Percentiles rank a stretch among this genome's conserved stretches.
Evolutionary conservation across 2,888 invertebrate species (phyloP).

Genomic region (Eupithecia subfuscata): DNA sequence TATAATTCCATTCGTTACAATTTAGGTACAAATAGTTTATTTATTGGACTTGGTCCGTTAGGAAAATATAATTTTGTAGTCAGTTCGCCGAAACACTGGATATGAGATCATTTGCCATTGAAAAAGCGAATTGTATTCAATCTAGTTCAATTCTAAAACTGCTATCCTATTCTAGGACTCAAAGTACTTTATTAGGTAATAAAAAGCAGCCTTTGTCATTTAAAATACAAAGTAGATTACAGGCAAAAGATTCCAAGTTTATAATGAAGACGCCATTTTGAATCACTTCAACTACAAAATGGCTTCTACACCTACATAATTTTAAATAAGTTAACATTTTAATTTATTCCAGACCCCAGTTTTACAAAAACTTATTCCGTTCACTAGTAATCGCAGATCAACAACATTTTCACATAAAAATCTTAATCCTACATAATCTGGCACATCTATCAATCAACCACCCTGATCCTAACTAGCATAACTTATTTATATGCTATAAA

Average conservation of each 20-base stretch:
- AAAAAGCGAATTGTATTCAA: constrained; percentile 21
- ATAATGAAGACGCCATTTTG: constrained; percentile 21
- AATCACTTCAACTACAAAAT: constrained; percentile 18
- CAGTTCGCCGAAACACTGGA: constrained; percentile 36
- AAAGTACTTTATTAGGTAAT: background rate
- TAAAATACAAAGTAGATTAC: constrained; percentile 27
- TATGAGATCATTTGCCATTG: constrained; percentile 40
- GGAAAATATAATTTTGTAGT: constrained; percentile 31
- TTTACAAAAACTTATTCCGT: constrained; percentile 38
- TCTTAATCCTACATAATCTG: constrained; percentile 67
- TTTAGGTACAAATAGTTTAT: constrained; percentile 47
- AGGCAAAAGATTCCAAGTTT: constrained; percentile 15
- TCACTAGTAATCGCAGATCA: constrained; percentile 66
- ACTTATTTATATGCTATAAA: constrained; percentile 44
- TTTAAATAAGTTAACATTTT: constrained; percentile 15
- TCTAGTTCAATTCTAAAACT: background rate
- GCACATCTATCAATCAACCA: constrained; percentile 67
- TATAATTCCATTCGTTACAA: constrained; percentile 41
- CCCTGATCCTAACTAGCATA: constrained; percentile 57
- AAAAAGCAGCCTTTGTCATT: constrained; percentile 22
- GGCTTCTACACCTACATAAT: constrained; percentile 12
- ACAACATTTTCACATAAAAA: constrained; percentile 54
- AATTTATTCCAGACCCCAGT: constrained; percentile 23
- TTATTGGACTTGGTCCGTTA: constrained; percentile 36
- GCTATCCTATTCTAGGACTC: background rate